Percentiles rank a stretch among this genome's conserved stretches.
Conservation (phyloP, 1,140 invertebrate genomes). For the Drosophila athabasca region DNA sequence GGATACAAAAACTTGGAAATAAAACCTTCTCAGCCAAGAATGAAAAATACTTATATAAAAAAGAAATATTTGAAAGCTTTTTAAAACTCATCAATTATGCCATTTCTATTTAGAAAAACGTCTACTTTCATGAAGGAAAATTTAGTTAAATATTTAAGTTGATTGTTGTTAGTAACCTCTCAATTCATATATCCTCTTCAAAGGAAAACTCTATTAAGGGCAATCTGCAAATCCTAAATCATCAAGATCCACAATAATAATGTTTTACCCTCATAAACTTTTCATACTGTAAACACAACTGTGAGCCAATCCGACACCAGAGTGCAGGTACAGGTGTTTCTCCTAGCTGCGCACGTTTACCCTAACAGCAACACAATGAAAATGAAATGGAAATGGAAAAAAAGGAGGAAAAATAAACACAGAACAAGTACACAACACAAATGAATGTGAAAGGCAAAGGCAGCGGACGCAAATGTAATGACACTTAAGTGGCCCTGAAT, state of each 20-base stretch:
- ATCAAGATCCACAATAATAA: conserved; percentile 24
- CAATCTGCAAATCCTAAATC: too few relatives aligned
- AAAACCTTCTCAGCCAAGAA: too few relatives aligned
- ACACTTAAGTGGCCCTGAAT: conserved; percentile 71
- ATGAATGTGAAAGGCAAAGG: conserved; percentile 28
- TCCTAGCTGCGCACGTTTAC: conserved; percentile 33
- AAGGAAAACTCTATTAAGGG: too few relatives aligned
- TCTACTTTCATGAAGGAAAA: too few relatives aligned
- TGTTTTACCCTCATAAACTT: conserved; percentile 29
- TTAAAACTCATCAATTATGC: neutral
- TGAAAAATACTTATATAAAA: too few relatives aligned
- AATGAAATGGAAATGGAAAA: conserved; percentile 1
- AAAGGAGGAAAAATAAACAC: conserved; percentile 20
- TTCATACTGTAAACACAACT: conserved; percentile 21
- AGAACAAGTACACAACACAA: conserved; percentile 45
- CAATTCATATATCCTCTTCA: too few relatives aligned
- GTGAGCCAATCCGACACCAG: neutral
- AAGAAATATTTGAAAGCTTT: too few relatives aligned
- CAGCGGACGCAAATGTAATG: conserved; percentile 33
- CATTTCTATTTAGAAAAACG: neutral
- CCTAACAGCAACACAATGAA: conserved; percentile 38
- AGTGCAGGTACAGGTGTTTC: conserved; percentile 14
- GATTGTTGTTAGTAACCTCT: too few relatives aligned
- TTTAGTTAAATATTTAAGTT: too few relatives aligned
- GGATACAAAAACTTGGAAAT: too few relatives aligned